Base-by-base conservation (phyloP, 2,113 vertebrate genomes). In the Trogon surrucura region DNA sequence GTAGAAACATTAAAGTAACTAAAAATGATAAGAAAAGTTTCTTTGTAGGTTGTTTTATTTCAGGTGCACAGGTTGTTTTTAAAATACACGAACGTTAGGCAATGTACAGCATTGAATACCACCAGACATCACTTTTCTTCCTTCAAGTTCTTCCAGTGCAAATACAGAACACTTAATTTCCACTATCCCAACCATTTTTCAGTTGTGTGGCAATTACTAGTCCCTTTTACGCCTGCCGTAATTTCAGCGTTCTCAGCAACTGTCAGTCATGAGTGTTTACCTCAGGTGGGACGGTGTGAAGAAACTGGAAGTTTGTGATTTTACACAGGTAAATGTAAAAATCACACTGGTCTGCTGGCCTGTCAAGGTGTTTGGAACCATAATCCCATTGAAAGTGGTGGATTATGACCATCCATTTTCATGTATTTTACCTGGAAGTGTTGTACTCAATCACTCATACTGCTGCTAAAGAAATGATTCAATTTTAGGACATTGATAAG, bases 1-100 rank as follows among this genome's bases (percentile, higher is more conserved):
- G 22, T 0, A 66, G 11, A 48, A 79, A 67, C 0, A 0, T 32
- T 67, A 7, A 36, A 51, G 16, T 27, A 58, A 41, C 3, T 6
- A 50, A 50, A 86, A 14, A 27, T 80, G 17, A 17, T 0, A 50
- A 4, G 15, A 66, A 80, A 85, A 27, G 70, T 4, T 14, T 15
- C 13, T 62, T 57, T 1, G 2, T 13, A 13, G 2, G 5, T 64
- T 23, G 30, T 29, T 54, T 54, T 74, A 65, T 27, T 89, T 60
- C 2, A 32, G 3, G 4, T 36, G 9, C 4, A 5, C 3, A 7
- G 5, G 12, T 25, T 58, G 2, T 38, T 77, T 78, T n/a, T 3
- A 3, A 54, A 65, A 66, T 5, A 7, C 1, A 6, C 11, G 12
- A 77, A 18, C 3, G 12, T 7, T 41, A 48, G 23, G 19, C 16